These are phyloP conservation scores for Ischnus inquisitorius DNA, from an alignment of 2,888 invertebrate genomes.

Conservation along the genomic window DNA sequence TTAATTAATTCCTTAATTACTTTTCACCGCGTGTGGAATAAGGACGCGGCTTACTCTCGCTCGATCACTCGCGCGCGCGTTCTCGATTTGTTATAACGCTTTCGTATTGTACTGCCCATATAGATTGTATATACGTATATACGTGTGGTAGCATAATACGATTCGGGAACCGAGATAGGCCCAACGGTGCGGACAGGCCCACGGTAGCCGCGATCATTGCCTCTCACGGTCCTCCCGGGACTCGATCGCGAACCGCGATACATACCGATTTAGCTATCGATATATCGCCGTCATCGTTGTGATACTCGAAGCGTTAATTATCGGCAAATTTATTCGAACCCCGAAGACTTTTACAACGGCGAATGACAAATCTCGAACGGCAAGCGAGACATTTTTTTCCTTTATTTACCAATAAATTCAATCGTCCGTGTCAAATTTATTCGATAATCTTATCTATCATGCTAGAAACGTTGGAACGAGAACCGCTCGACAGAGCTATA, in stretches of 20 bases:
- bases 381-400: not conserved
- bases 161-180: conserved; percentile 55
- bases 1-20: conserved; percentile 85
- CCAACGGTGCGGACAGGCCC: conserved; percentile 43
- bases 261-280: conserved; percentile 36
- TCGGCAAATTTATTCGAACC: conserved; percentile 15
- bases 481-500: not conserved
- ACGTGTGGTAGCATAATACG: conserved; percentile 44
- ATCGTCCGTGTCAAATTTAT: conserved; percentile 1
- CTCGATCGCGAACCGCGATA: conserved; percentile 47
- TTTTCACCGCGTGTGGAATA: conserved; percentile 71
- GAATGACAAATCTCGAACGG: not conserved
- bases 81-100: conserved; percentile 54
- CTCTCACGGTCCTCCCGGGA: conserved; percentile 50
- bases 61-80: conserved; percentile 31
- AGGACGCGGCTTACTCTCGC: conserved; percentile 26
- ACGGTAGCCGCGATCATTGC: conserved; percentile 66
- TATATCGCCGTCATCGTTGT: conserved; percentile 1
- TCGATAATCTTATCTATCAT: conserved; percentile 3
- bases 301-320: conserved; percentile 14
- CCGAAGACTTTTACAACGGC: not conserved
- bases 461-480: not conserved
- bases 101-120: conserved; percentile 43
- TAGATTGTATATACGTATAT: conserved; percentile 8
- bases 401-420: not conserved